Conservation (phyloP, 2,888 invertebrate genomes). For the Peribatodes rhomboidaria region DNA sequence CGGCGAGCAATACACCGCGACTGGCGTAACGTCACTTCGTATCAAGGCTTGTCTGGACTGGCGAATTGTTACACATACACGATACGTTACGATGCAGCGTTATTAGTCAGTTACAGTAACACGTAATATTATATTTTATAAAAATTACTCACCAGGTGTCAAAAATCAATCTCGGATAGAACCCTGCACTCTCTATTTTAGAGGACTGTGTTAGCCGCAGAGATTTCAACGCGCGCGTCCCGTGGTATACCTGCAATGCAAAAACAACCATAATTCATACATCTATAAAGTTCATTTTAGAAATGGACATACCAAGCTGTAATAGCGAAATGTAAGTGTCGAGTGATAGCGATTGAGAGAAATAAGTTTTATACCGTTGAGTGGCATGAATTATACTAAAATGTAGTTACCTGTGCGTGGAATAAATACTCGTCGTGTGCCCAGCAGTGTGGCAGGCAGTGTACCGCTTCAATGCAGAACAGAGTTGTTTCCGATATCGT, state of each 20-base stretch:
- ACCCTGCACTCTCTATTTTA: constrained; percentile 88
- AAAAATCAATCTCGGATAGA: constrained; percentile 94
- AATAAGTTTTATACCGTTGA: no score
- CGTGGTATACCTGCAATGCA: constrained; percentile 91
- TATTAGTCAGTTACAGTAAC: no score
- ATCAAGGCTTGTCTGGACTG: no score
- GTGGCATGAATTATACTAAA: neutral
- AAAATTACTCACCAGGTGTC: constrained; percentile 93
- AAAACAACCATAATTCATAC: neutral
- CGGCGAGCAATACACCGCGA: no score
- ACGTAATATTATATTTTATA: no score
- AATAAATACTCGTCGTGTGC: constrained; percentile 94
- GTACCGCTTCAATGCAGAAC: constrained; percentile 93
- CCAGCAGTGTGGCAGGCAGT: constrained; percentile 92
- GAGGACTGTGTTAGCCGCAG: constrained; percentile 91
- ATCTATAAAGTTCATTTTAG: neutral
- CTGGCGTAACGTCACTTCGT: no score
- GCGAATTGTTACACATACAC: no score
- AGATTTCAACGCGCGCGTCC: constrained; percentile 91
- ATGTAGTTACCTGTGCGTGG: constrained; percentile 89
- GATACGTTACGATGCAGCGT: no score
- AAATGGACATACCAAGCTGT: neutral
- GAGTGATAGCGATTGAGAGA: no score
- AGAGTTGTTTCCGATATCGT: constrained; percentile 92
- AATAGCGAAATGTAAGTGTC: no score